Conservation (phyloP, 2,888 invertebrate species). For the Xestia ashworthii region DNA sequence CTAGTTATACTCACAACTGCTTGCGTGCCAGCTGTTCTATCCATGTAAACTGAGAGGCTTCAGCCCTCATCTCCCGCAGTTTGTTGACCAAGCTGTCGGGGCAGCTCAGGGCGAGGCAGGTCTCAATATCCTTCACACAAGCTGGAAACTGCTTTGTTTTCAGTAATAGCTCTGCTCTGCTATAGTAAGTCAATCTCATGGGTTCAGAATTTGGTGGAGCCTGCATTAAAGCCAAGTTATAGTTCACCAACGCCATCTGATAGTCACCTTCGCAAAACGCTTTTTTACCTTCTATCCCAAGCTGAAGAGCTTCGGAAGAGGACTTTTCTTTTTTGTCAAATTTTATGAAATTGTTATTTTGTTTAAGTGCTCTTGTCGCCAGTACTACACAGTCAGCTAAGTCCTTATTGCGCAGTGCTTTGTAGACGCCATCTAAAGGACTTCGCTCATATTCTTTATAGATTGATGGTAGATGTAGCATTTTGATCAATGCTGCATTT, state of each 20-base stretch:
- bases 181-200: slow-evolving; percentile 39
- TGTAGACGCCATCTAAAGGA: slow-evolving; percentile 17
- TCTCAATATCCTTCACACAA: slow-evolving; percentile 43
- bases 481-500: slow-evolving; percentile 15
- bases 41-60: slow-evolving; percentile 8
- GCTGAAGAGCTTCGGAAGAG: background rate
- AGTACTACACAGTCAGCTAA: slow-evolving; percentile 28
- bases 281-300: slow-evolving; percentile 17
- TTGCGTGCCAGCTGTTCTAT: background rate
- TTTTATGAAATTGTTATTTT: background rate
- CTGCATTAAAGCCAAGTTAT: slow-evolving; percentile 33
- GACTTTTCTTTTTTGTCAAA: background rate
- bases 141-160: slow-evolving; percentile 1
- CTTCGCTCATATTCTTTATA: background rate
- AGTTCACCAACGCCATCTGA: slow-evolving; percentile 25
- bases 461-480: background rate
- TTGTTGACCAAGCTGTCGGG: slow-evolving; percentile 2
- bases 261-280: slow-evolving; percentile 13
- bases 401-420: slow-evolving; percentile 29
- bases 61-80: slow-evolving; percentile 25
- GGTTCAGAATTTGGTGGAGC: slow-evolving; percentile 40
- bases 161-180: slow-evolving; percentile 35
- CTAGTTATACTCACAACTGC: slow-evolving; percentile 8
- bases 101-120: slow-evolving; percentile 34
- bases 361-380: background rate